These are phyloP conservation scores for Megaustenia siamemsis DNA, from an alignment of 2,888 invertebrate species.

Conservation along the genomic window DNA sequence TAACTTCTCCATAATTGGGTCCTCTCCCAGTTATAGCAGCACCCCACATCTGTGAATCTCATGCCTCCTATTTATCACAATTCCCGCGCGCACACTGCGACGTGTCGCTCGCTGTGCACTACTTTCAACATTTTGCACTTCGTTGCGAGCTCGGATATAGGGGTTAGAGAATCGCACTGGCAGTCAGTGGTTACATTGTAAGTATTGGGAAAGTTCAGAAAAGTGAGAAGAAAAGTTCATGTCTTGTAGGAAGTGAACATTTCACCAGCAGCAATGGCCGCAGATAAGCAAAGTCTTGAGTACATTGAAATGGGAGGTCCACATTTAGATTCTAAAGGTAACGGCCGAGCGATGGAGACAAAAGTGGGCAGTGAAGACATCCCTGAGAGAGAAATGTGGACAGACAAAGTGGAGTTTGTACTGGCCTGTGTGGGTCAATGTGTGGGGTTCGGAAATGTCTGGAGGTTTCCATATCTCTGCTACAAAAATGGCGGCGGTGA, in stretches of 20 bases:
- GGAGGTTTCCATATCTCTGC: slow-evolving; percentile 71
- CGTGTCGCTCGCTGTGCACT: not conserved
- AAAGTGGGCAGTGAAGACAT: slow-evolving; percentile 48
- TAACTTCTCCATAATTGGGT: too few species aligned
- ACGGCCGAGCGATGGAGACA: slow-evolving; percentile 52
- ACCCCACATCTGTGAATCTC: too few species aligned
- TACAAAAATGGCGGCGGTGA: slow-evolving; percentile 73
- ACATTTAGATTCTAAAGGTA: slow-evolving; percentile 32
- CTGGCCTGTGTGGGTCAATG: slow-evolving; percentile 72
- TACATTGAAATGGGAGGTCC: slow-evolving; percentile 55
- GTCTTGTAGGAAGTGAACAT: not conserved
- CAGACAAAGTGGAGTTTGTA: slow-evolving; percentile 69
- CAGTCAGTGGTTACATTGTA: not conserved
- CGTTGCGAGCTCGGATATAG: not conserved
- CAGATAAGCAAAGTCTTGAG: slow-evolving; percentile 44
- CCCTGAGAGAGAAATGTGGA: slow-evolving; percentile 66
- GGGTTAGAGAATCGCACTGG: not conserved
- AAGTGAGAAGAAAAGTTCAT: not conserved
- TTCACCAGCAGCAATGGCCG: not conserved
- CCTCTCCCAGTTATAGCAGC: too few species aligned
- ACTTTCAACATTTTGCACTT: not conserved
- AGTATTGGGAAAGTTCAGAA: not conserved
- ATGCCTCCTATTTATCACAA: too few species aligned
- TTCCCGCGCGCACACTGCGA: too few species aligned
- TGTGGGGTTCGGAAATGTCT: slow-evolving; percentile 72